Evolutionary conservation across 64 coral and sea anemone species (phyloP), one percentile per base, ranked within the genome.

Genomic region (Porites lutea): DNA sequence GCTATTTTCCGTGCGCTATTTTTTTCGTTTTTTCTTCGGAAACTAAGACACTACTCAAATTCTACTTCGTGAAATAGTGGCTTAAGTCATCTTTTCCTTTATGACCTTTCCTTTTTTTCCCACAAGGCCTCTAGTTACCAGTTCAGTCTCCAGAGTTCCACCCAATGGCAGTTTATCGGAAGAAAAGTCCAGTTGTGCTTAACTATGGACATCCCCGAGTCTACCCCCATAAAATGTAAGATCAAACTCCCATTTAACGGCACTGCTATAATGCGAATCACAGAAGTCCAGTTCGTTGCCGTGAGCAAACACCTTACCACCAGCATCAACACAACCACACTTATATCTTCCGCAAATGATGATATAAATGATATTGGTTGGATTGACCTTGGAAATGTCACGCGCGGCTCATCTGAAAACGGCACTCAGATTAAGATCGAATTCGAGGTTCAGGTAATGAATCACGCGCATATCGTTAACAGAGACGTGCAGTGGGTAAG

Each of bases 401-500:
- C 82, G 5, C 77, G 86, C 27, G 52, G 62, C 12, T 46, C 95
- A 4, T 23, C 27, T 20, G 52, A 50, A n/a, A 74, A 18, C 58
- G 72, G 78, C 59, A 79, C 52, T 61, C 68, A 86, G 51, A 70
- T 95, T 16, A 80, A 90, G 71, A 70, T 88, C 60, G 22, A 89
- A 19, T 79, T 93, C 21, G 74, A 94, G 83, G 81, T 94, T 22
- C 95, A 93, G 68, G 78, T 97, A 19, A 58, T 97, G 60, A 47
- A 88, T 69, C 82, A 94, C 27, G 70, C 78, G 52, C 27, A 72
- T 4, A 72, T 90, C 27, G 73, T 78, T 1, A 79, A 93, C 68
- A 92, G 95, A 46, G 86, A 73, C 3, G 18, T 72, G 54, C 81
- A 89, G 47, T 97, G 95, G 95, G 82, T 86, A 3, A 94, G 95